Base-by-base conservation (phyloP, 2,888 invertebrate species). In the Cenopis cana region DNA sequence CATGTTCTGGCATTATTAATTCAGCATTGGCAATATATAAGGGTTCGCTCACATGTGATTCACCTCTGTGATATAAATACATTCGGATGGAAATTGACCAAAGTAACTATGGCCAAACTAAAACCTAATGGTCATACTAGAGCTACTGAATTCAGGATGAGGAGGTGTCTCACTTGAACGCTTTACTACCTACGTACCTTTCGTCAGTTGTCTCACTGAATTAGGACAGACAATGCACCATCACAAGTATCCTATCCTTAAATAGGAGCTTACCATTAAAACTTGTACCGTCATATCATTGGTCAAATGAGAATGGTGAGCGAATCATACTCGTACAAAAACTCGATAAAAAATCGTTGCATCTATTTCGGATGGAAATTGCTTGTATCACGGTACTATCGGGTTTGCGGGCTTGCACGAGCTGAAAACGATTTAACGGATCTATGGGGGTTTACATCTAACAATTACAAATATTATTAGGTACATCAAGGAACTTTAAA, bases 351-450 rank as follows among this genome's bases (percentile, higher is more conserved):
- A 65, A 75, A 79, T 87, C 89, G 91, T 91, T 89, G 85, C 91
- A 88, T 85, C 89, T 88, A 86, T 92, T 92, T 92, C 89, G 77
- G 72, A 75, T 79, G 73, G 91, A 92, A 92, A 92, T 90, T 85
- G 90, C 82, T 87, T 88, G 91, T 89, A 85, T 80, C 77, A 90
- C 91, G 90, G 81, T 85, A 75, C 74, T 75, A 78, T 85, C 82
- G 85, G 82, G 83, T 79, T 76, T 17, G 33, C 33, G 38, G 24
- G 71, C 24, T 38, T 24, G 49, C 67, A 14, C 36, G 55, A 61
- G 55, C 71, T 71, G 65, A 49, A 66, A 71, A 61, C 56, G 66
- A 67, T 71, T 67, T 71, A 17, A 61, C 36, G 49, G 49, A 67
- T 46, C 46, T 38, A 56, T 29, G 55, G 20, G 54, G 24, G 33